These are phyloP conservation scores for Macropodus opercularis DNA, from an alignment of 2,797 vertebrate species.

Conservation along the genomic window DNA sequence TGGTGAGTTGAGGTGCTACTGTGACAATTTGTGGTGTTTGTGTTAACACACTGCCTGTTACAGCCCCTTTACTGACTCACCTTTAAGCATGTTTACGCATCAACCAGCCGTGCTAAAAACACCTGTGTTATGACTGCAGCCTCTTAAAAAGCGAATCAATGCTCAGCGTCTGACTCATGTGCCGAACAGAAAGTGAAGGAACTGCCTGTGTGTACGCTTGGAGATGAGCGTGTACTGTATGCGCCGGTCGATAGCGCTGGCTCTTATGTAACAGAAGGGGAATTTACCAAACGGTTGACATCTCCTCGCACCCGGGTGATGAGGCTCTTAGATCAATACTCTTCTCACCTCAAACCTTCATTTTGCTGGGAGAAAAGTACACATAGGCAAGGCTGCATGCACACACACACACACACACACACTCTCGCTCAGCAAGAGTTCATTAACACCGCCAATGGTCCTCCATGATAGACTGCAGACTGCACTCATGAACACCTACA, in stretches of 20 bases:
- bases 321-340: slow-evolving; percentile 75
- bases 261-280: slow-evolving; percentile 63
- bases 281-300: slow-evolving; percentile 66
- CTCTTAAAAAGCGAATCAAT: slow-evolving; percentile 60
- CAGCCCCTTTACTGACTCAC: slow-evolving; percentile 34
- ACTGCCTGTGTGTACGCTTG: slow-evolving; percentile 4
- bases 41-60: slow-evolving; percentile 45
- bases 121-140: slow-evolving; percentile 55
- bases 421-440: slow-evolving; percentile 56
- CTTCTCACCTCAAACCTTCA: slow-evolving; percentile 65
- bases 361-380: slow-evolving; percentile 49
- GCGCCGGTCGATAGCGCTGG: slow-evolving; percentile 61
- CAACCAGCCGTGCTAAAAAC: slow-evolving; percentile 39
- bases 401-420: slow-evolving; percentile 10
- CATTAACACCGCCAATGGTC: slow-evolving; percentile 66
- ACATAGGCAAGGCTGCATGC: slow-evolving; percentile 24
- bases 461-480: slow-evolving; percentile 62
- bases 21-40: slow-evolving; percentile 41
- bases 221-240: slow-evolving; percentile 11
- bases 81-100: slow-evolving; percentile 55
- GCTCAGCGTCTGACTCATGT: slow-evolving; percentile 36
- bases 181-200: slow-evolving; percentile 38
- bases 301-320: slow-evolving; percentile 67
- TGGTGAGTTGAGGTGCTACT: slow-evolving; percentile 46
- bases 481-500: slow-evolving; percentile 65